Evolutionary conservation across 1,140 invertebrate genomes (phyloP), one percentile per base, ranked within the genome.

Genomic region (Drosophila kurseongensis): DNA sequence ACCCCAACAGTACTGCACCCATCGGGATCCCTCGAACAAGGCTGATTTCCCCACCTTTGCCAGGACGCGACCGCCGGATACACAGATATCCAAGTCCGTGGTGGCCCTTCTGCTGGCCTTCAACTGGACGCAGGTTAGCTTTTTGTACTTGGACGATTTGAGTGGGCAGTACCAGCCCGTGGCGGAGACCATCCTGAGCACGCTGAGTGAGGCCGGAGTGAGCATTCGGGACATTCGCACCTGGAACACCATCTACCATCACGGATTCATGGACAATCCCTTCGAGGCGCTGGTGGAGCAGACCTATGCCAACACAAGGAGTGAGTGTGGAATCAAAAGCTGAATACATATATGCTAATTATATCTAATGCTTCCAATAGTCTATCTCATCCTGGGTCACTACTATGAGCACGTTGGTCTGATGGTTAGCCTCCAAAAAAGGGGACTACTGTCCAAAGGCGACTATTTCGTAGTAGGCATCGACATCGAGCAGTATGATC

Each of bases 301-400:
- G 48, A 97, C 97, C 2, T 96, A 96, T 81, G 93, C 93, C 36
- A 95, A 96, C 73, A 96, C 96, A 1, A 94, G 97, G 93, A 97
- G 97, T 98, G 92, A 96, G 96, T 94, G 14, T 1, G n/a, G n/a
- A 0, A 5, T 12, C 16, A 14, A 13, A 10, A n/a, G 12, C 2
- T 7, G 5, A 1, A 44, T 41, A 3, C 13, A 7, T 0, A 12
- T 13, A 10, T 29, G 9, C 51, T 57, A 56, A 47, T 10, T 8
- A 18, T 35, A 38, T 40, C 3, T 12, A 1, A 94, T 41, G 14
- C 23, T 5, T n/a, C 13, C 1, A 12, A n/a, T 94, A 98, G 98
- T 98, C 92, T 99, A 98, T 92, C 95, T 99, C 1, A 96, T 98
- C 38, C 94, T 99, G 60, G 98, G 98, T 5, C 95, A 97, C 83